A percentile compares a stretch with the other conserved stretches of the same genome.
These are phyloP conservation scores for Prietella phreatophila DNA, from an alignment of 2,113 vertebrate species.

Conservation along the genomic window DNA sequence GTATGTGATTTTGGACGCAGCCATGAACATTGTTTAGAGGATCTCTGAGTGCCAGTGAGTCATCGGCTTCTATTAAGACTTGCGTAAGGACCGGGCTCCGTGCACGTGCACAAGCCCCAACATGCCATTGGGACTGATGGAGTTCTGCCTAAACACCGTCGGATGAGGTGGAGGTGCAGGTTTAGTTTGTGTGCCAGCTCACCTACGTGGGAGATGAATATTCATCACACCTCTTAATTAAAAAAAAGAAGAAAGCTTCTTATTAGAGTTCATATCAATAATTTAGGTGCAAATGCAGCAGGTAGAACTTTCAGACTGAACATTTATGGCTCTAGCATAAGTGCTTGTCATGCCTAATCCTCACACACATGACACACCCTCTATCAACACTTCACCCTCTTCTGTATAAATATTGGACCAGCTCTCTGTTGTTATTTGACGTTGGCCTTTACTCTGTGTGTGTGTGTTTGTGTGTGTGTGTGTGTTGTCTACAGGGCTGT, in stretches of 20 bases:
- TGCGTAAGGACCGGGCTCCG: too few species aligned
- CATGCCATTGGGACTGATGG: background rate
- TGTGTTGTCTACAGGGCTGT: constrained; percentile 22
- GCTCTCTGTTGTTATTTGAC: constrained; percentile 34
- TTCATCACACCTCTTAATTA: background rate
- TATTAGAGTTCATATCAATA: background rate
- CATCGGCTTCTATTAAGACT: constrained; percentile 20
- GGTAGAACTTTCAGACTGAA: background rate
- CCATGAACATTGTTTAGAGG: constrained; percentile 12
- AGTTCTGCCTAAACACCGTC: background rate
- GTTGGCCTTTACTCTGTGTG: constrained; percentile 25
- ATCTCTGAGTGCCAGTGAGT: constrained; percentile 38
- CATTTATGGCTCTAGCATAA: constrained; percentile 8
- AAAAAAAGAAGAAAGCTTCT: background rate
- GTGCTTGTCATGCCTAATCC: constrained; percentile 34
- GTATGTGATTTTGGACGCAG: too few species aligned
- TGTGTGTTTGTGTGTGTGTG: background rate
- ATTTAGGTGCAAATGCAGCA: background rate
- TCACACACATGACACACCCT: constrained; percentile 38
- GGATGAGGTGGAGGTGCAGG: background rate
- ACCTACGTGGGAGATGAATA: background rate
- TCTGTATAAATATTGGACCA: constrained; percentile 48
- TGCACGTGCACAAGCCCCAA: background rate
- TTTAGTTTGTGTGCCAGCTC: background rate
- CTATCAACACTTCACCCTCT: constrained; percentile 29